These are phyloP conservation scores for Shinisaurus crocodilurus DNA, from an alignment of 2,113 vertebrate genomes.

Conservation along the genomic window DNA sequence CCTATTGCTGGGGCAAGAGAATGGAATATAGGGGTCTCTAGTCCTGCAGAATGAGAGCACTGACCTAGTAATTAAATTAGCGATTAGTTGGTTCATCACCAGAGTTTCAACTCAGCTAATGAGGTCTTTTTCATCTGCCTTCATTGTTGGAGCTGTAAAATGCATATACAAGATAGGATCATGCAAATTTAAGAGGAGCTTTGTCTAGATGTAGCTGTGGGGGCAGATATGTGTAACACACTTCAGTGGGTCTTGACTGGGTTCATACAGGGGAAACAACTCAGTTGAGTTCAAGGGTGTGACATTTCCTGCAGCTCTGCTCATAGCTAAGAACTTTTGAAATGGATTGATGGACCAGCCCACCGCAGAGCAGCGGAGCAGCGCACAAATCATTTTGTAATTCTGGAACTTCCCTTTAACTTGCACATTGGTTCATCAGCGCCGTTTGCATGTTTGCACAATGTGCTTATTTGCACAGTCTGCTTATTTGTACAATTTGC, in stretches of 20 bases:
- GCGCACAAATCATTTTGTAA: not conserved
- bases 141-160: not conserved
- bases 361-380: not conserved
- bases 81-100: too few species aligned
- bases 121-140: not conserved
- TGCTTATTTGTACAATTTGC: not conserved
- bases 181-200: not conserved
- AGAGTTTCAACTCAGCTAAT: too few species aligned
- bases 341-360: not conserved
- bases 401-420: not conserved
- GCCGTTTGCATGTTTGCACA: not conserved
- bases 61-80: not conserved
- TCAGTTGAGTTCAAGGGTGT: not conserved
- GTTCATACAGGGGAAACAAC: not conserved
- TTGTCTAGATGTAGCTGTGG: not conserved
- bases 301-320: not conserved
- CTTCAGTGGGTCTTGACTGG: not conserved
- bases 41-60: not conserved
- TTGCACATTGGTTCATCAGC: not conserved
- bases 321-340: not conserved
- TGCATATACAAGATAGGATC: not conserved
- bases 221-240: not conserved
- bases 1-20: not conserved
- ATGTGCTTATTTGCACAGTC: not conserved
- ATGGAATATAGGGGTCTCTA: not conserved